Base-by-base conservation (phyloP, 2,113 vertebrate species). In the Sterna hirundo region DNA sequence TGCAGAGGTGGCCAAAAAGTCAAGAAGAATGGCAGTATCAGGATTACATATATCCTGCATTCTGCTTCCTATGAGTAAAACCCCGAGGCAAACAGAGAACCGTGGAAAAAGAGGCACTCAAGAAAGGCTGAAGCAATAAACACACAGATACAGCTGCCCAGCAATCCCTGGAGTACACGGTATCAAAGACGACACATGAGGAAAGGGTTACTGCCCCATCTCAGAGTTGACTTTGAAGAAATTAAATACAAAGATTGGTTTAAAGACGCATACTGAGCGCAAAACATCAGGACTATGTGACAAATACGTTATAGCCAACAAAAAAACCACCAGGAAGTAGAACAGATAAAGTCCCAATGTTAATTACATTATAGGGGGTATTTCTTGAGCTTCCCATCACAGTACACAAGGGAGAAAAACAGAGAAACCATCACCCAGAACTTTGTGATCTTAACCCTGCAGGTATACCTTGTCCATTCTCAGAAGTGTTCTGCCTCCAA, bases 131-230 rank as follows among this genome's bases (percentile, higher is more conserved):
- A 82, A 90, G 46, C 34, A 65, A 62, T 10, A 44, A 79, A 61
- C 9, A 34, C 10, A 40, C 1, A 23, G 38, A 36, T 15, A 21
- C 13, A 76, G n/a, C 26, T 13, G 30, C 49, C 32, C 57, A 46
- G 47, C 60, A 17, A 17, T 16, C 61, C n/a, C 44, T 30, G 57
- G 6, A 51, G 52, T 18, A 46, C 2, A 25, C 0, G 0, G 21
- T 3, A 54, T 7, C 58, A 51, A 70, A 21, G 0, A 7, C 72
- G 27, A 21, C 80, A 49, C 17, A 16, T 0, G 1, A 77, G 36
- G 29, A 46, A 42, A 72, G 15, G 5, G 44, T 10, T 2, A 15
- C 30, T 74, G 74, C 36, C 52, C 66, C 74, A 69, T 9, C 64
- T 52, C 58, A 66, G 75, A 78, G 65, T 3, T 29, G 19, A 11